Percentiles rank a stretch among this genome's conserved stretches.
Conservation (phyloP, 2,797 vertebrate species). For the Otolemur crassicaudatus region DNA sequence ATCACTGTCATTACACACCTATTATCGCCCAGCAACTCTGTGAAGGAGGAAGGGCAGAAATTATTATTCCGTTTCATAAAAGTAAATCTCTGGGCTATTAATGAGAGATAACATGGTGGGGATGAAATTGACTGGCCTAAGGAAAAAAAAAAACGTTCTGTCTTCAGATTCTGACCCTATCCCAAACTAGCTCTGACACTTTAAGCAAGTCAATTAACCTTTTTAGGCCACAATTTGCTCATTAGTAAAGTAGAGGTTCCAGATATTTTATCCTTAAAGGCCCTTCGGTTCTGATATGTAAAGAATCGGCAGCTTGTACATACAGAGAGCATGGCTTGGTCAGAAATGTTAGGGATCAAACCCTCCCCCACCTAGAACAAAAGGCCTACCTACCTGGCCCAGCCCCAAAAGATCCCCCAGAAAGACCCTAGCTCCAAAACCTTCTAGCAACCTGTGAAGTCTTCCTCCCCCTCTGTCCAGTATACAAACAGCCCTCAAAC, state of each 20-base stretch:
- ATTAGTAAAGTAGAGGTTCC: background rate
- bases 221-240: slow-evolving; percentile 1
- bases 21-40: background rate
- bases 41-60: background rate
- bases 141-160: background rate
- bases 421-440: too few relatives aligned
- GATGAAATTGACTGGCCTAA: slow-evolving; percentile 42
- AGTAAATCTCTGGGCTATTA: slow-evolving; percentile 5
- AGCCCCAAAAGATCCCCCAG: too few relatives aligned
- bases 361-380: too few relatives aligned
- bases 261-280: background rate
- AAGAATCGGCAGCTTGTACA: background rate
- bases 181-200: background rate
- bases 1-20: background rate
- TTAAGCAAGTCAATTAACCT: background rate
- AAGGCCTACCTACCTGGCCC: too few relatives aligned
- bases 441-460: too few relatives aligned
- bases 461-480: too few relatives aligned
- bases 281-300: background rate
- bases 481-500: too few relatives aligned
- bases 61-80: slow-evolving; percentile 31
- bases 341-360: background rate
- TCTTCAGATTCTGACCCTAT: background rate
- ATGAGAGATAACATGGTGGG: background rate
- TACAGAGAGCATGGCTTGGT: background rate